phyloP scores from a whole-genome alignment of 1,140 invertebrate species.

The Saxidomus purpurata region DNA sequence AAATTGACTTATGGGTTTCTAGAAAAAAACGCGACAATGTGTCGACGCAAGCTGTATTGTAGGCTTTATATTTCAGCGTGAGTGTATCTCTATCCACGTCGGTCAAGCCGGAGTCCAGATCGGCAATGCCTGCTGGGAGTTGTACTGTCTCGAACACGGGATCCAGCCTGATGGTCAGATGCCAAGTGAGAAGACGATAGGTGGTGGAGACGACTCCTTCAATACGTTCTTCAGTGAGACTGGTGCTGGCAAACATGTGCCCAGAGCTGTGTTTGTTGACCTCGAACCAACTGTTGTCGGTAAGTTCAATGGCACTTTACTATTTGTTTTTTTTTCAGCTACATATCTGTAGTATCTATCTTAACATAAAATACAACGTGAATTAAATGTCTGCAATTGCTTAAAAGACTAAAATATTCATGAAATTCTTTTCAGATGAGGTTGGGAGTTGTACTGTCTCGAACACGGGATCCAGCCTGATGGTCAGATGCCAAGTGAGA shows the following conservation, averaged over 20 bases:
- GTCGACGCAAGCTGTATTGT: no score
- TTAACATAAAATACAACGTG: neutral
- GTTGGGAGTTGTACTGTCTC: conserved; percentile 30
- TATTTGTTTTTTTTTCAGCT: neutral
- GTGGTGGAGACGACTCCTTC: conserved; percentile 86
- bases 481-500: conserved; percentile 88
- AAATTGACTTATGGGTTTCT: no score
- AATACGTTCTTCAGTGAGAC: conserved; percentile 79
- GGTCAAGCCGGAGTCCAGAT: conserved; percentile 42
- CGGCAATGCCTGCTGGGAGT: conserved; percentile 39
- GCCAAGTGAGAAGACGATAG: conserved; percentile 78
- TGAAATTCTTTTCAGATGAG: neutral
- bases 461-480: conserved; percentile 89
- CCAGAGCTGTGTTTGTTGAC: conserved; percentile 86
- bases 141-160: conserved; percentile 85
- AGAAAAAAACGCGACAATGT: no score
- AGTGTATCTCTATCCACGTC: conserved; percentile 87
- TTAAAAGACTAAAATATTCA: neutral
- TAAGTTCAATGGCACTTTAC: conserved; percentile 58
- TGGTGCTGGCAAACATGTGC: conserved; percentile 86
- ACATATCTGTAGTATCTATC: neutral
- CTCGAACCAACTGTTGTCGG: conserved; percentile 86
- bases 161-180: conserved; percentile 89
- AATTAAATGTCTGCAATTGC: neutral
- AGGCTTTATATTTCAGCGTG: conserved; percentile 84